Conservation (phyloP, 1,140 invertebrate species). For the Cotesia typhae region DNA sequence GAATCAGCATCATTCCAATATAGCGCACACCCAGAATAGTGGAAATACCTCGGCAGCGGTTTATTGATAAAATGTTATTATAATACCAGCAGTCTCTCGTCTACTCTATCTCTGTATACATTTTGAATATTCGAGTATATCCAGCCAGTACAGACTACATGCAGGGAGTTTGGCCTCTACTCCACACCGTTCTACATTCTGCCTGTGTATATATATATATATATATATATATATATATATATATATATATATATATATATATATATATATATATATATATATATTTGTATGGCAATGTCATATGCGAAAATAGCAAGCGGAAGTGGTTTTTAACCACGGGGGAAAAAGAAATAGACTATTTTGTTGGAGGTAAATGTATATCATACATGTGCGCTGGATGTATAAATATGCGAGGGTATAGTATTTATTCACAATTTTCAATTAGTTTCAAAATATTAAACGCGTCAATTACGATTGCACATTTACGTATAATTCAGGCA, state of each 20-base stretch:
- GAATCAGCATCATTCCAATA: not conserved
- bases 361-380: too few species aligned
- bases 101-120: conserved; percentile 35
- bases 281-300: conserved; percentile 62
- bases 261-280: conserved; percentile 34
- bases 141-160: too few species aligned
- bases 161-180: too few species aligned
- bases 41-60: conserved; percentile 39
- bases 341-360: conserved; percentile 29
- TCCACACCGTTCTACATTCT: conserved; percentile 38
- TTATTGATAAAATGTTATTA: conserved; percentile 64
- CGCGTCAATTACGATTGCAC: conserved; percentile 13
- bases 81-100: conserved; percentile 48
- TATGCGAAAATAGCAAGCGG: conserved; percentile 49
- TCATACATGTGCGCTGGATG: too few species aligned
- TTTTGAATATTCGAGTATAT: conserved; percentile 56
- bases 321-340: conserved; percentile 35
- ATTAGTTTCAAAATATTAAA: not conserved
- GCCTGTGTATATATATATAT: conserved; percentile 4
- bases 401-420: not conserved
- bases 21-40: conserved; percentile 54
- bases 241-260: conserved; percentile 44
- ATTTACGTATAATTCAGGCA: conserved; percentile 14
- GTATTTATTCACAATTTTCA: conserved; percentile 10
- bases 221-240: conserved; percentile 44